Base-by-base conservation (phyloP, 2,113 vertebrate species). In the Myrmecobius fasciatus region DNA sequence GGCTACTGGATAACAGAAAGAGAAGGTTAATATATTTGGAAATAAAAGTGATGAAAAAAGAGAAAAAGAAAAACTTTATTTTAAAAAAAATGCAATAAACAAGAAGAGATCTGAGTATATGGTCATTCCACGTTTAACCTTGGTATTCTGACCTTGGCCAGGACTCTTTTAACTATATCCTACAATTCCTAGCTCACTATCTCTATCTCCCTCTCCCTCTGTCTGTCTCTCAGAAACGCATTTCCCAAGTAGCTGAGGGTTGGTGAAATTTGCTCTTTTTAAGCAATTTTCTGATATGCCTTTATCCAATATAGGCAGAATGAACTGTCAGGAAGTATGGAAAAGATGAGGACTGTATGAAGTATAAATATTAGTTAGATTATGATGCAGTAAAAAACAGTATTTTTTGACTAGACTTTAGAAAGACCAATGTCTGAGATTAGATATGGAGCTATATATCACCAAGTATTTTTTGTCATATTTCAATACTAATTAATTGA, bases 291-390 rank as follows among this genome's bases (percentile, higher is more conserved):
- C 91, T 90, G 88, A 92, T 25, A 89, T 49, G 25, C 25, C 8
- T 88, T 53, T 48, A 26, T 26, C 47, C 47, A 90, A 17, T 48
- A 11, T 48, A n/a, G 46, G 46, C 89, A 49, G 53, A 94, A 36
- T 28, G 17, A 48, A 83, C 43, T 25, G 26, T 91, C 4, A 83
- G 46, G 31, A 46, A 89, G 47, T 53, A 89, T 91, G 46, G 12
- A 83, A 92, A 95, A 92, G 49, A 94, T 46, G 46, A 83, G 90
- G 17, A 51, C 31, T 54, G 25, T 25, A 25, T 48, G 2, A 52
- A 93, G 28, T 52, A 52, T 89, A n/a, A 28, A 56, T 53, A 93
- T 92, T 60, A 93, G 89, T 24, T 52, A 91, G 46, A 12, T 54
- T 89, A 52, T 36, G 56, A 91, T 47, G 8, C 4, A 83, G 26